These are phyloP conservation scores for Ursus arctos DNA, from an alignment of 2,113 vertebrate species.

Conservation along the genomic window DNA sequence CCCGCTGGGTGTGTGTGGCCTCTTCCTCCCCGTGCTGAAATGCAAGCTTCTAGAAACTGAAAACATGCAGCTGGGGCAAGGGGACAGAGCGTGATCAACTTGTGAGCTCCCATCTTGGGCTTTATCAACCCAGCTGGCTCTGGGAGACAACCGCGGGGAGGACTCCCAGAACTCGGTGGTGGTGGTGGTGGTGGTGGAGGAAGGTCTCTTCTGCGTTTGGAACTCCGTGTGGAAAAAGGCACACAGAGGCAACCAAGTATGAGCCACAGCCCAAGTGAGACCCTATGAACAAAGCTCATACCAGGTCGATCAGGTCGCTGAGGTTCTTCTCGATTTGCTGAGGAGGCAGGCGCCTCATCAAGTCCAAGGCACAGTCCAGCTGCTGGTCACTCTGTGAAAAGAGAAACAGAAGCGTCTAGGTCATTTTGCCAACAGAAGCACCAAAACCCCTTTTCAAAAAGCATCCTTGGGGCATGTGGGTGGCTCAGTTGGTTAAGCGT, in stretches of 20 bases:
- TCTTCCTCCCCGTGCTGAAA: background rate
- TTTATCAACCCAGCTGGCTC: background rate
- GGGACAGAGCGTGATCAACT: accelerated
- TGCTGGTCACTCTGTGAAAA: slow-evolving; percentile 95
- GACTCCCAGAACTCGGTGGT: background rate
- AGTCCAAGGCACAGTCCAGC: slow-evolving; percentile 99
- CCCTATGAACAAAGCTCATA: slow-evolving; percentile 80
- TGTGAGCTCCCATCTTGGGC: background rate
- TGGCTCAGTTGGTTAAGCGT: background rate
- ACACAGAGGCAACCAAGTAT: background rate
- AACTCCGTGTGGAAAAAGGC: background rate
- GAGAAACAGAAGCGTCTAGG: background rate
- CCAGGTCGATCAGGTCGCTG: slow-evolving; percentile 99
- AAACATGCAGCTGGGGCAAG: background rate
- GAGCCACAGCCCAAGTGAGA: background rate
- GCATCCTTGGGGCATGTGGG: too few relatives aligned
- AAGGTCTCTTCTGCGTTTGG: background rate
- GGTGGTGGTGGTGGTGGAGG: background rate
- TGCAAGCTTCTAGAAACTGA: background rate
- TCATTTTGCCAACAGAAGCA: accelerated
- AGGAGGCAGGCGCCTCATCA: slow-evolving; percentile 99
- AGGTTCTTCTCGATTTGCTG: slow-evolving; percentile 99
- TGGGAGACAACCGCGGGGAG: background rate
- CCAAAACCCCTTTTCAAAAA: too few relatives aligned
- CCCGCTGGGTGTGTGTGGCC: accelerated